Percentiles rank a stretch among this genome's conserved stretches.
Conservation (phyloP, 2,797 vertebrate species). For the Tympanoctomys barrerae region DNA sequence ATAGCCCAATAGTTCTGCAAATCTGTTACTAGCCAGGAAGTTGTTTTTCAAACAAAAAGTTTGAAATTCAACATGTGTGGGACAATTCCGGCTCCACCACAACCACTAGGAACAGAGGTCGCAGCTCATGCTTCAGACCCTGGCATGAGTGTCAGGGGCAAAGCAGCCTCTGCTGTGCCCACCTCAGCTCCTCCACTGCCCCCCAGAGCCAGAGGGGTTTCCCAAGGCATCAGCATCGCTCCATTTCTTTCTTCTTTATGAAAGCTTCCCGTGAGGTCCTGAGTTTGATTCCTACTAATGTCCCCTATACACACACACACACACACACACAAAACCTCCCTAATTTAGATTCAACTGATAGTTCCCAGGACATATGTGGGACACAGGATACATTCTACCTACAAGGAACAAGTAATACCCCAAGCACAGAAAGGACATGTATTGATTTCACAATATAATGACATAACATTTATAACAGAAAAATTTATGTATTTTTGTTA, state of each 20-base stretch:
- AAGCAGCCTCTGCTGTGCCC: not conserved
- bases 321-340: not conserved
- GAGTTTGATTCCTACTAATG: too few relatives aligned
- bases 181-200: not conserved
- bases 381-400: not conserved
- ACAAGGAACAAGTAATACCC: not conserved
- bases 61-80: not conserved
- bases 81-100: not conserved
- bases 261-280: not conserved
- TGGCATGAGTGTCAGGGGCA: not conserved
- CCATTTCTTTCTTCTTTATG: not conserved
- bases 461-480: not conserved
- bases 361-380: not conserved
- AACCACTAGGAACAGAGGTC: not conserved
- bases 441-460: not conserved
- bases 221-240: too few relatives aligned
- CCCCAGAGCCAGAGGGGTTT: not conserved
- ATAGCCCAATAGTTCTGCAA: not conserved
- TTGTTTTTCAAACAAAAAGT: not conserved
- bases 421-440: not conserved
- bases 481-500: constrained; percentile 7
- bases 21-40: not conserved
- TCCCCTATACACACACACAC: too few relatives aligned
- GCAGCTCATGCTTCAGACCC: not conserved
- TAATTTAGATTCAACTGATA: not conserved